These are phyloP conservation scores for Tinamus major DNA, from an alignment of 2,797 vertebrate genomes.

Conservation along the genomic window DNA sequence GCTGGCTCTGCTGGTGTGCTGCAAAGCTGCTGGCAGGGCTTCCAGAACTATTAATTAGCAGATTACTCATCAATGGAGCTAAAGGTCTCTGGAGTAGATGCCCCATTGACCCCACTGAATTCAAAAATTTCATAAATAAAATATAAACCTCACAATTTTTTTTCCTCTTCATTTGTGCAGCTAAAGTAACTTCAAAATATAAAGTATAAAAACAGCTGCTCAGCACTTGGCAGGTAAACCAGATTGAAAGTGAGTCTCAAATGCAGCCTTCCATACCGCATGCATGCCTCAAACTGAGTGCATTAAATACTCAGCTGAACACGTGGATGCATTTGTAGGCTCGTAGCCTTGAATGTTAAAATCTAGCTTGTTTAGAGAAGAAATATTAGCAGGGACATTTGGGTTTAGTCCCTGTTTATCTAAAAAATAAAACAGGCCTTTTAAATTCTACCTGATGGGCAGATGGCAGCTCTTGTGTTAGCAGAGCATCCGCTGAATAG, in stretches of 20 bases:
- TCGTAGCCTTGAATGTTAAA: not conserved
- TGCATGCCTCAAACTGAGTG: not conserved
- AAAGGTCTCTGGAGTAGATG: conserved; percentile 28
- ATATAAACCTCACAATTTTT: conserved; percentile 6
- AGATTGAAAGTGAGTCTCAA: not conserved
- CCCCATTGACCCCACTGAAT: conserved; percentile 31
- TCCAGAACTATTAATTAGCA: conserved; percentile 61
- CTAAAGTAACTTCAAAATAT: not conserved
- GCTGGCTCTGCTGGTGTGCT: not conserved
- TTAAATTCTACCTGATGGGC: not conserved
- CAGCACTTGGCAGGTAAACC: not conserved
- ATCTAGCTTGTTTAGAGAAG: not conserved
- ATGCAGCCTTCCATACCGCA: not conserved
- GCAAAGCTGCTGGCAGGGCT: conserved; percentile 21
- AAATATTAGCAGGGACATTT: not conserved
- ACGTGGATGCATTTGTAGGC: not conserved
- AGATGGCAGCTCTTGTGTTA: not conserved
- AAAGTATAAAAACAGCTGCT: not conserved
- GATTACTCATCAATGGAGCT: conserved; percentile 44
- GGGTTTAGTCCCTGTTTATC: not conserved
- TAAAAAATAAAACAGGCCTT: not conserved
- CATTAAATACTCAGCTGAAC: not conserved
- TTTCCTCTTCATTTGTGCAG: not conserved
- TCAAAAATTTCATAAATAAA: conserved; percentile 50
- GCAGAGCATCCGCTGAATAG: not conserved